These are phyloP conservation scores for Falco cherrug DNA, from an alignment of 2,797 vertebrate genomes.

Conservation along the genomic window DNA sequence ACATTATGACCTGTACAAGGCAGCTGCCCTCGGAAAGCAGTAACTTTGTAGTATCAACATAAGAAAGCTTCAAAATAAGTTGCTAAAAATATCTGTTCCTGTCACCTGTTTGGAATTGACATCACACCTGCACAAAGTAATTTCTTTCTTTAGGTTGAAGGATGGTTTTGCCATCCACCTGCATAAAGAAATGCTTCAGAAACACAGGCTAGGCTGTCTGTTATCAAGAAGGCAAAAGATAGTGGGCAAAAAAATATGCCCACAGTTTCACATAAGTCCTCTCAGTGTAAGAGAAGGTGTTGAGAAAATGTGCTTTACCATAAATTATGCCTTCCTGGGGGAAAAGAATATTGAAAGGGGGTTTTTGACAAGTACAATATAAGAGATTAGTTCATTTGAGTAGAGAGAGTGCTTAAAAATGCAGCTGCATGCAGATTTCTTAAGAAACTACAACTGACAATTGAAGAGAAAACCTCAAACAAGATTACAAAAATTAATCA, in stretches of 20 bases:
- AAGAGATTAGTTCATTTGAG: conserved; percentile 37
- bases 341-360: neutral
- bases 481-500: conserved; percentile 65
- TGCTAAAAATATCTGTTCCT: neutral
- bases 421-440: conserved; percentile 53
- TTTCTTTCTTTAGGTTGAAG: conserved; percentile 60
- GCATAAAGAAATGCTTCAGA: conserved; percentile 65
- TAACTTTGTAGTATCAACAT: neutral
- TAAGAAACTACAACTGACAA: conserved; percentile 53
- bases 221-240: conserved; percentile 74
- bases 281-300: conserved; percentile 78
- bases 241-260: conserved; percentile 73
- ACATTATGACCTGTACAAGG: neutral
- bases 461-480: conserved; percentile 65
- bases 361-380: neutral
- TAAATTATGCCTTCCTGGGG: neutral
- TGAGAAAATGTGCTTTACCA: conserved; percentile 34
- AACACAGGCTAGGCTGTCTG: conserved; percentile 78
- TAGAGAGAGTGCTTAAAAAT: conserved; percentile 35
- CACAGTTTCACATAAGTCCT: conserved; percentile 81
- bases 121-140: neutral
- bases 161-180: conserved; percentile 68
- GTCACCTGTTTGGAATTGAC: neutral
- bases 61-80: neutral
- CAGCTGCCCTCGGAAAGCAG: neutral